phyloP scores from a whole-genome alignment of 2,113 vertebrate genomes.

The Murina feae region DNA sequence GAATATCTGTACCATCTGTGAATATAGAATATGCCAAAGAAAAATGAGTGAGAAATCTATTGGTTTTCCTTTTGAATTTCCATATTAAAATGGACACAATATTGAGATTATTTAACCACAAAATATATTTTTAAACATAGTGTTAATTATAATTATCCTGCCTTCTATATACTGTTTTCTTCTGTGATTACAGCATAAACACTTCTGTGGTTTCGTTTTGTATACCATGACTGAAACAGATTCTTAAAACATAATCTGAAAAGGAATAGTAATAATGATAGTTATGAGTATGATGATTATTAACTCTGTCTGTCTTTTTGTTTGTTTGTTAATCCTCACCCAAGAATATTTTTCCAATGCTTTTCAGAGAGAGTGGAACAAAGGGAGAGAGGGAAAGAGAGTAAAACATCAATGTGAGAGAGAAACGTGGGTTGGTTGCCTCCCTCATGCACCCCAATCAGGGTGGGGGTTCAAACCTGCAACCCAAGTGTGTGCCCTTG shows the following conservation, averaged over 20 bases:
- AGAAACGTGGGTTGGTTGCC: too few species aligned
- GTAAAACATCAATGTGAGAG: too few species aligned
- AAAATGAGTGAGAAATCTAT: conserved; percentile 58
- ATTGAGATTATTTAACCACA: conserved; percentile 20
- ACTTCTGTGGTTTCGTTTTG: neutral
- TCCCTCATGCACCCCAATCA: too few species aligned
- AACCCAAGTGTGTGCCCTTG: too few species aligned
- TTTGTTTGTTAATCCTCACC: too few species aligned
- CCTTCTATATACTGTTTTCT: conserved; percentile 33
- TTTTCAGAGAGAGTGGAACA: too few species aligned
- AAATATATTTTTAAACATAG: conserved; percentile 50
- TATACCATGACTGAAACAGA: neutral
- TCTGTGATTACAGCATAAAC: neutral
- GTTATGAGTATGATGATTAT: neutral
- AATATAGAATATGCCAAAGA: conserved; percentile 61
- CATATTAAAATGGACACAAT: conserved; percentile 42
- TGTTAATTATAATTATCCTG: conserved; percentile 36
- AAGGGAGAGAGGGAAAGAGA: too few species aligned
- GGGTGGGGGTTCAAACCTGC: too few species aligned
- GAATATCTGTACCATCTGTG: conserved; percentile 75
- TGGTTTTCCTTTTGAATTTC: conserved; percentile 60
- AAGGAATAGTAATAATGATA: neutral
- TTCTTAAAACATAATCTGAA: neutral
- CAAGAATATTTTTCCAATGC: too few species aligned
- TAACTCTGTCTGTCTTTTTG: neutral